Evolutionary conservation across 2,113 vertebrate genomes (phyloP).

Genomic region (Entelurus aequoreus): DNA sequence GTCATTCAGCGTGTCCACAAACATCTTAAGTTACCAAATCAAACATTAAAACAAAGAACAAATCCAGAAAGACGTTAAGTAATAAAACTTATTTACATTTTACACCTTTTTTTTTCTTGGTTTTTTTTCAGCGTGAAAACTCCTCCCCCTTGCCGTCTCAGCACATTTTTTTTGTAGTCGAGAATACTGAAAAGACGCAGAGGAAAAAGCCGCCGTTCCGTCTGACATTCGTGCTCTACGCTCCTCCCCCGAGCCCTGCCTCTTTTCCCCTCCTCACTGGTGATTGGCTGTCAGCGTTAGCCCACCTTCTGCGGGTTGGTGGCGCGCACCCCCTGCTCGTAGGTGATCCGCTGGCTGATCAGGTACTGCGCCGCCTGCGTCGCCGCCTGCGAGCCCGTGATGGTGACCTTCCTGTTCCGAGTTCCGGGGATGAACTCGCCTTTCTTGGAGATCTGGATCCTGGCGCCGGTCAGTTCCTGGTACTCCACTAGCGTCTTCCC

Average conservation of each 20-base stretch:
- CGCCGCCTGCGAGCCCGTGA: conserved; percentile 88
- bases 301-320: conserved; percentile 95
- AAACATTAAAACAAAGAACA: conserved; percentile 56
- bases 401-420: conserved; percentile 93
- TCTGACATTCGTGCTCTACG: conserved; percentile 67
- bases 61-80: conserved; percentile 73
- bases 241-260: conserved; percentile 67
- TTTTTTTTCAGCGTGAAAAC: conserved; percentile 62
- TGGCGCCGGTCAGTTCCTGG: conserved; percentile 91
- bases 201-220: conserved; percentile 70
- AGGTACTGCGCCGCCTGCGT: conserved; percentile 93
- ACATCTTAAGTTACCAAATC: conserved; percentile 66
- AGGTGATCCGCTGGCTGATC: conserved; percentile 94
- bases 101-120: conserved; percentile 77
- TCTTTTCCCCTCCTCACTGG: conserved; percentile 56
- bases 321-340: conserved; percentile 91
- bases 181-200: conserved; percentile 76
- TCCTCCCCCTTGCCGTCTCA: conserved; percentile 62
- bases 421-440: conserved; percentile 94
- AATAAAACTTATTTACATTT: conserved; percentile 83
- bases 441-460: conserved; percentile 96
- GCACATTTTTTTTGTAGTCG: conserved; percentile 58
- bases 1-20: conserved; percentile 70
- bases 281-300: conserved; percentile 69
- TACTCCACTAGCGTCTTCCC: conserved; percentile 95